phyloP scores from a whole-genome alignment of 1,140 invertebrate species.

The Drosophila paulistorum region DNA sequence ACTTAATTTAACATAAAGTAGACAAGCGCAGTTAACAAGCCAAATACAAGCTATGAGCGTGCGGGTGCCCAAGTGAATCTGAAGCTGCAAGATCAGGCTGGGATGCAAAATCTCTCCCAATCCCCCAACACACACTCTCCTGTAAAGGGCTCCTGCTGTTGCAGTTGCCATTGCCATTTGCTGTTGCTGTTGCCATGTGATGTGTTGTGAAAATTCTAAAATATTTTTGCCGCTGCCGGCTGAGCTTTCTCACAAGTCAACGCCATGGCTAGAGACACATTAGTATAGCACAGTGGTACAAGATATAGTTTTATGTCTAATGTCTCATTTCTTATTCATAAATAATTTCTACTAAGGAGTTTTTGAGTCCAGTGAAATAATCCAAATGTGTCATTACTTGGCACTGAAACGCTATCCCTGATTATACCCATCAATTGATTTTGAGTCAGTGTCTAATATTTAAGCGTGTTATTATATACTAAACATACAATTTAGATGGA shows the following conservation, averaged over 20 bases:
- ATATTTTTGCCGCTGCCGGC: slow-evolving; percentile 60
- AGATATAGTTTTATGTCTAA: too few relatives aligned
- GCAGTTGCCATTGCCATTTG: slow-evolving; percentile 21
- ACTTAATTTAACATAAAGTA: slow-evolving; percentile 83
- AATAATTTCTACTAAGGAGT: too few relatives aligned
- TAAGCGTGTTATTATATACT: too few relatives aligned
- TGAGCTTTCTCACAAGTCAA: slow-evolving; percentile 73
- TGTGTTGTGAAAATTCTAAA: slow-evolving; percentile 76
- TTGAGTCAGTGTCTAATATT: too few relatives aligned
- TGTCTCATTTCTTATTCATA: too few relatives aligned
- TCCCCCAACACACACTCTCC: slow-evolving; percentile 30
- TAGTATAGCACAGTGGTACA: slow-evolving; percentile 44
- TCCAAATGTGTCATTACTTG: too few relatives aligned
- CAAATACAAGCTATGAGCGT: slow-evolving; percentile 79
- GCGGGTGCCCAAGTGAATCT: slow-evolving; percentile 52
- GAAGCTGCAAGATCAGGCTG: neutral
- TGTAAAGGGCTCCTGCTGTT: slow-evolving; percentile 38
- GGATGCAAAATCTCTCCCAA: slow-evolving; percentile 41
- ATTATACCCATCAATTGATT: too few relatives aligned
- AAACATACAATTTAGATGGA: too few relatives aligned
- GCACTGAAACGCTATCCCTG: too few relatives aligned
- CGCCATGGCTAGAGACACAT: slow-evolving; percentile 70
- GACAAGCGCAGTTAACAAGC: slow-evolving; percentile 82
- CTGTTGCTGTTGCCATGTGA: slow-evolving; percentile 60
- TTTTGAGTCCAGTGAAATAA: too few relatives aligned